Evolutionary conservation across 2,888 invertebrate genomes (phyloP).

Genomic region (Rhogogaster chlorosoma): DNA sequence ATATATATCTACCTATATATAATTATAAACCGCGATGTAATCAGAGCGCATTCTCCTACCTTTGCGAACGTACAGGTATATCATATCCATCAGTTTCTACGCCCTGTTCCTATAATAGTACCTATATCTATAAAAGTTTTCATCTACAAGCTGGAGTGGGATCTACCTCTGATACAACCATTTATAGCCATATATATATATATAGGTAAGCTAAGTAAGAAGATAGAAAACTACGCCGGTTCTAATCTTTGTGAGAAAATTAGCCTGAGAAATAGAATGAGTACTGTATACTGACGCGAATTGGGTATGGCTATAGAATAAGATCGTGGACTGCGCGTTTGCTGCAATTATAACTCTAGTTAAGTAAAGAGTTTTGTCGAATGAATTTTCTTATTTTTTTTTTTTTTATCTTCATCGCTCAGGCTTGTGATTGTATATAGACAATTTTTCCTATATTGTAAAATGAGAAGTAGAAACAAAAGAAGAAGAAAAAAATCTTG

Average conservation of each 20-base stretch:
- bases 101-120: too few species aligned
- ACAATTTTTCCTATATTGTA: neutral
- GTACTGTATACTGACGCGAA: too few species aligned
- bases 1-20: neutral
- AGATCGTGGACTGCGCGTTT: too few species aligned
- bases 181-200: neutral
- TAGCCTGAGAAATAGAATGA: too few species aligned
- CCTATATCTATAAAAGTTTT: too few species aligned
- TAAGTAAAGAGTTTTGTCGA: neutral
- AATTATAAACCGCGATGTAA: neutral
- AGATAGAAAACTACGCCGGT: neutral
- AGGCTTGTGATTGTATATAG: neutral
- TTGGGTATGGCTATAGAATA: too few species aligned
- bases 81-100: too few species aligned
- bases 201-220: neutral
- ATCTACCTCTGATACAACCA: neutral
- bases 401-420: neutral
- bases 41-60: neutral
- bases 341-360: neutral
- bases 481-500: too few species aligned
- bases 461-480: too few species aligned
- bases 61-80: neutral
- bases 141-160: neutral
- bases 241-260: too few species aligned
- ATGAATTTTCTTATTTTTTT: neutral